Percentiles rank a stretch among this genome's conserved stretches.
phyloP scores from a whole-genome alignment of 2,113 vertebrate genomes.

The Lates calcarifer region DNA sequence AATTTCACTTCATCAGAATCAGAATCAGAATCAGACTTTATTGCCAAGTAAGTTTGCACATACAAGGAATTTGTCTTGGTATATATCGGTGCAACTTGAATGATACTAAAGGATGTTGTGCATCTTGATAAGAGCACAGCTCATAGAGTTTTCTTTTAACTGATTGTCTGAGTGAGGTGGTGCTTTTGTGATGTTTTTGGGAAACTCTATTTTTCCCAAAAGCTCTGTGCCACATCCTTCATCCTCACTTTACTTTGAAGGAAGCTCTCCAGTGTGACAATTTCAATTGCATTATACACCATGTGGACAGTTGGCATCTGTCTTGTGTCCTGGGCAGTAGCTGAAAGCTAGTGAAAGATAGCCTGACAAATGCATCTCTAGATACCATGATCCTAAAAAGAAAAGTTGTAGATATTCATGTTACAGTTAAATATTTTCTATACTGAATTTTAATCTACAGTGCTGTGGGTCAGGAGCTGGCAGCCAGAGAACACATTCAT shows the following conservation, averaged over 20 bases:
- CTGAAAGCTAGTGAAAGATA: not conserved
- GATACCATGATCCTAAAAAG: too few species aligned
- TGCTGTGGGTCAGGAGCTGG: too few species aligned
- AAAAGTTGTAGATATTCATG: too few species aligned
- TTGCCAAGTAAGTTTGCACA: too few species aligned
- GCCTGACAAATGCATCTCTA: slow-evolving; percentile 18
- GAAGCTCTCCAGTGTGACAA: slow-evolving; percentile 21
- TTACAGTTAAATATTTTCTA: too few species aligned
- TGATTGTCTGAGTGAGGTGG: not conserved
- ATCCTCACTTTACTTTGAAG: slow-evolving; percentile 10
- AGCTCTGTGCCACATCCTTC: slow-evolving; percentile 13
- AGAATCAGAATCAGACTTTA: too few species aligned
- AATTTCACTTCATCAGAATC: too few species aligned
- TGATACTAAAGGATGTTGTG: not conserved
- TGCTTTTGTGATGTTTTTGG: not conserved
- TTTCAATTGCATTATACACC: slow-evolving; percentile 25
- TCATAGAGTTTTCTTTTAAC: not conserved
- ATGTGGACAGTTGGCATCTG: slow-evolving; percentile 17
- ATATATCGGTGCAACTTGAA: too few species aligned
- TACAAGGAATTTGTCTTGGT: too few species aligned
- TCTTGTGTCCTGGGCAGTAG: slow-evolving; percentile 21
- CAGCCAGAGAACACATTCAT: too few species aligned
- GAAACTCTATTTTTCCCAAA: slow-evolving; percentile 7
- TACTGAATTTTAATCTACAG: too few species aligned
- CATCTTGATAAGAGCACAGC: not conserved